Percentiles rank a stretch among this genome's conserved stretches.
These are phyloP conservation scores for Pontoporia blainvillei DNA, from an alignment of 2,113 vertebrate species.

Conservation along the genomic window DNA sequence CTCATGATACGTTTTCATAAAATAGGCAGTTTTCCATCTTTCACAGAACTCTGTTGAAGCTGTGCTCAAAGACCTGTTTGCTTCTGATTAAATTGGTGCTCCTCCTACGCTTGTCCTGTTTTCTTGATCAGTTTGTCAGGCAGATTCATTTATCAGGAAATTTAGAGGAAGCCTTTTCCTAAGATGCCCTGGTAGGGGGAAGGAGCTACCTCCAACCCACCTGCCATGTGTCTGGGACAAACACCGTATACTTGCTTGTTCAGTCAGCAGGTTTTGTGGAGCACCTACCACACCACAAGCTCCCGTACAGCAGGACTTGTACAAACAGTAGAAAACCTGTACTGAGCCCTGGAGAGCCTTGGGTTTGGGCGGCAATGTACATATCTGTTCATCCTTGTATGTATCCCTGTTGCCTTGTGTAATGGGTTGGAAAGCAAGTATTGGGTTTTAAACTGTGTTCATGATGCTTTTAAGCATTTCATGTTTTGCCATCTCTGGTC, in stretches of 20 bases:
- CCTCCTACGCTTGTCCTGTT: background rate
- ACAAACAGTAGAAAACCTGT: background rate
- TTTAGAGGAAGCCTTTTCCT: background rate
- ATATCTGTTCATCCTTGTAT: background rate
- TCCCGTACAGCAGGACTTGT: background rate
- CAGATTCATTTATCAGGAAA: background rate
- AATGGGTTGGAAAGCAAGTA: background rate
- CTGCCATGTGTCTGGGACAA: background rate
- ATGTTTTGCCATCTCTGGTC: background rate
- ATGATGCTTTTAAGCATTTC: background rate
- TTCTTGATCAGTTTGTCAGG: background rate
- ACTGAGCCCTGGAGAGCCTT: background rate
- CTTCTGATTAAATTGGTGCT: background rate
- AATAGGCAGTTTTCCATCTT: background rate
- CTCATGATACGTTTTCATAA: background rate
- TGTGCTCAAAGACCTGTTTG: background rate
- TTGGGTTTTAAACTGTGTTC: background rate
- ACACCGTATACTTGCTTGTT: background rate
- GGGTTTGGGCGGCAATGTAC: background rate
- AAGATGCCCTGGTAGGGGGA: background rate
- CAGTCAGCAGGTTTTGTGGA: background rate
- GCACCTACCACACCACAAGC: background rate
- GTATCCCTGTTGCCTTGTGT: too few species aligned
- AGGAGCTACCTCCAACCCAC: background rate
- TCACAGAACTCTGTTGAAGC: background rate